Evolutionary conservation across 2,113 vertebrate genomes (phyloP), one percentile per base, ranked within the genome.

Genomic region (Xiphorhynchus elegans): DNA sequence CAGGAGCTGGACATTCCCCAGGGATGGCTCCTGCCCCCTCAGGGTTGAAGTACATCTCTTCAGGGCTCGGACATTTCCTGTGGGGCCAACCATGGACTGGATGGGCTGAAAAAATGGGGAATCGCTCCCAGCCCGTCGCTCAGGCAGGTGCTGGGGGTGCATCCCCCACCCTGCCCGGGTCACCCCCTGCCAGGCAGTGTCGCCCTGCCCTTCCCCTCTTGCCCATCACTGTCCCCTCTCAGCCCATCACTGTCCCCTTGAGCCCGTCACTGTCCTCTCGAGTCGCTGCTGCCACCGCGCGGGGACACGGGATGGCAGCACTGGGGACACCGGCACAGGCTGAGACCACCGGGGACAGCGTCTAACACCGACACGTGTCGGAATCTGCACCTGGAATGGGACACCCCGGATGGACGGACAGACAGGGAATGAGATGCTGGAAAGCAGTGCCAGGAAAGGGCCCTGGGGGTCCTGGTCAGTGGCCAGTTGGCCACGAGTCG

Each of bases 341-440:
- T 13, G 68, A 33, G 10, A 10, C 20, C 56, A 1, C 2, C 31
- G 13, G 55, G 63, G 35, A 14, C 56, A 31, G 52, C 6, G 17
- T 3, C 16, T 3, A 5, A 31, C 53, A 18, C 2, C 10, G 53
- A 31, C 53, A 9, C 15, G 23, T 7, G n/a, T 7, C 4, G n/a
- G 58, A 17, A 17, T 37, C 23, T 37, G 35, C 35, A 6, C 35
- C 35, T 11, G 35, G 35, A 17, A 37, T 6, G 58, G 58, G 33
- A 14, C 58, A 60, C 16, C 35, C 28, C 17, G 14, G 52, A 29
- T 18, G 52, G 25, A 37, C n/a, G 10, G n/a, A 21, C 18, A 21
- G 17, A 35, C 56, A 15, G 56, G 56, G 56, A 35, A 35, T 15
- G 56, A 59, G 56, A 16, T 3, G 20, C 56, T 59, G 56, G n/a